Conservation (phyloP, 1,140 invertebrate genomes). For the Batillaria attramentaria region DNA sequence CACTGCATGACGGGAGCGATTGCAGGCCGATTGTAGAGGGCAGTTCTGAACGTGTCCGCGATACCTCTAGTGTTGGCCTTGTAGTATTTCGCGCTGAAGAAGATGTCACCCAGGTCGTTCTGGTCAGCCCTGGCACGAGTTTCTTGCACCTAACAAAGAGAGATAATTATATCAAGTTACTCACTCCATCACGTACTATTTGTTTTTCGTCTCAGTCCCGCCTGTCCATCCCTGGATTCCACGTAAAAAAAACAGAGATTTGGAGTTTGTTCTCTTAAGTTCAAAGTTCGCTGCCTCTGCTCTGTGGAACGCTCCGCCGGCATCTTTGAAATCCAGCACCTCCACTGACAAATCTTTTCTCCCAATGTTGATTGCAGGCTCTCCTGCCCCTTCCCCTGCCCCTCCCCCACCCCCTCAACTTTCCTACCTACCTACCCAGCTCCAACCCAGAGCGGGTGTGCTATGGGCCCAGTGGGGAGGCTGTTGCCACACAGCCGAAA, state of each 20-base stretch:
- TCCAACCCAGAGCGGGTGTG: too few relatives aligned
- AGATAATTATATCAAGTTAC: background rate
- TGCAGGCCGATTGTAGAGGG: conserved; percentile 49
- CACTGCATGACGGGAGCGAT: conserved; percentile 55
- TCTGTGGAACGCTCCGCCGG: too few relatives aligned
- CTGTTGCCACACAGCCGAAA: too few relatives aligned
- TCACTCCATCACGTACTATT: background rate
- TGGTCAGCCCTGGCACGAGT: conserved; percentile 14
- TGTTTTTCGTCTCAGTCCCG: background rate
- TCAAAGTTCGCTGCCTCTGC: too few relatives aligned
- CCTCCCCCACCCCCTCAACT: too few relatives aligned
- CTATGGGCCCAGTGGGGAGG: too few relatives aligned
- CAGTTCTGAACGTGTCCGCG: conserved; percentile 42
- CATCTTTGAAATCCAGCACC: too few relatives aligned
- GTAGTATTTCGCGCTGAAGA: conserved; percentile 64
- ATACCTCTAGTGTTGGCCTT: conserved; percentile 57
- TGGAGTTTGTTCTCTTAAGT: background rate
- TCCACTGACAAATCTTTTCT: too few relatives aligned
- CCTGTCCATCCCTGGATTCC: background rate
- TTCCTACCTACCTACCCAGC: too few relatives aligned
- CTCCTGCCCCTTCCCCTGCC: too few relatives aligned
- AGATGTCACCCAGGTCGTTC: conserved; percentile 56
- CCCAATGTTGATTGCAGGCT: too few relatives aligned
- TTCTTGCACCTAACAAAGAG: conserved; percentile 36
- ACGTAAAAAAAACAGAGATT: background rate